Base-by-base conservation (phyloP, 2,797 vertebrate species). In the Enteromius treurensis region DNA sequence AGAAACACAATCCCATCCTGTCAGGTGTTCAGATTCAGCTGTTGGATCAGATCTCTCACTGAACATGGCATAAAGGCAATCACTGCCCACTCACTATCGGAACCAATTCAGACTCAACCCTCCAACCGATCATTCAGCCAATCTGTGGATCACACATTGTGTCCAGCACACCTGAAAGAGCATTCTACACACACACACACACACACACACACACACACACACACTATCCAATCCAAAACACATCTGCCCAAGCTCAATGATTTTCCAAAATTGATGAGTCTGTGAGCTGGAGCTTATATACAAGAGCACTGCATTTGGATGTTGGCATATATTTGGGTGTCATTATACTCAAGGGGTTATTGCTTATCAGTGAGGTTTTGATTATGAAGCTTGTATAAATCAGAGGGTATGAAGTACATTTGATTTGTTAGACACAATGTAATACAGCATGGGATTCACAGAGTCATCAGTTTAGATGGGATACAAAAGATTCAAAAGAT, bases 11-110 rank as follows among this genome's bases (percentile, higher is more conserved):
- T 83, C 74, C 42, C 74, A 53, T 77, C 21, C 76, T 80, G 80
- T 86, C 85, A 83, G 77, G 62, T 75, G 69, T 71, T 85, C 74
- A 75, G 62, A 82, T 81, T 58, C 71, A 82, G 78, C 60, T 79
- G 64, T 81, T 75, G 73, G 71, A 77, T 81, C 55, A 67, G 74
- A 26, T 79, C 67, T 26, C 4, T 83, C 37, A 76, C 49, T 60
- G 65, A 86, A 77, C 73, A 64, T 81, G 74, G 32, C 81, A 76
- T 76, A 42, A 62, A 58, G 26, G 68, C 73, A 74, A 76, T 80
- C 60, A 67, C 60, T 53, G 78, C 82, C 79, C 80, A 83, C 77
- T 76, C 73, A 70, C 83, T 58, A 78, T 79, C 69, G 81, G 71
- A 70, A 69, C 89, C 75, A 83, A 79, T 87, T 85, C 49, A 70